Conservation (phyloP, 1,140 invertebrate species). For the Meloidogyne exigua region DNA sequence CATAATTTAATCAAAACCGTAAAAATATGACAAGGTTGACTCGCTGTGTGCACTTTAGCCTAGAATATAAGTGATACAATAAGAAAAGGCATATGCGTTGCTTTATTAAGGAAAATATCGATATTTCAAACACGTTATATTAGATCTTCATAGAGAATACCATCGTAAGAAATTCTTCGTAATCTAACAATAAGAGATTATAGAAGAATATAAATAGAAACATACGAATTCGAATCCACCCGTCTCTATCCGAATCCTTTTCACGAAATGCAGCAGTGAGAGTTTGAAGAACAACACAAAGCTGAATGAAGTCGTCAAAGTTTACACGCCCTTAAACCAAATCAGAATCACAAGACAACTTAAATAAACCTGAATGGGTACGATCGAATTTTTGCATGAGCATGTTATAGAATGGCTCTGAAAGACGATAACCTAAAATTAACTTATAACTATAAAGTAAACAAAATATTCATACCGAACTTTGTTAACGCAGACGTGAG, state of each 20-base stretch:
- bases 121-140: background rate
- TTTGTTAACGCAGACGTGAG: conserved; percentile 82
- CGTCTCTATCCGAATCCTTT: conserved; percentile 82
- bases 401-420: conserved; percentile 77
- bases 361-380: conserved; percentile 72
- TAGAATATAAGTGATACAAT: background rate
- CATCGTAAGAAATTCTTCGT: conserved; percentile 93
- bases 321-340: conserved; percentile 62
- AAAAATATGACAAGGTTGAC: no score
- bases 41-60: no score
- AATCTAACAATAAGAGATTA: conserved; percentile 71
- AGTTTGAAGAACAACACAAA: conserved; percentile 63
- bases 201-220: background rate
- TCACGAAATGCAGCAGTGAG: conserved; percentile 58
- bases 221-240: conserved; percentile 75
- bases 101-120: background rate
- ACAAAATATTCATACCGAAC: conserved; percentile 73
- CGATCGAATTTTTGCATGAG: conserved; percentile 90
- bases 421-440: conserved; percentile 71
- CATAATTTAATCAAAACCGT: no score
- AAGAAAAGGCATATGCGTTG: background rate
- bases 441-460: background rate
- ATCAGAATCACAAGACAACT: background rate
- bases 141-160: conserved; percentile 84
- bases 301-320: conserved; percentile 97